Percentiles rank a stretch among this genome's conserved stretches.
Evolutionary conservation across 2,797 vertebrate genomes (phyloP).

Genomic region (Pantherophis alleghaniensis): DNA sequence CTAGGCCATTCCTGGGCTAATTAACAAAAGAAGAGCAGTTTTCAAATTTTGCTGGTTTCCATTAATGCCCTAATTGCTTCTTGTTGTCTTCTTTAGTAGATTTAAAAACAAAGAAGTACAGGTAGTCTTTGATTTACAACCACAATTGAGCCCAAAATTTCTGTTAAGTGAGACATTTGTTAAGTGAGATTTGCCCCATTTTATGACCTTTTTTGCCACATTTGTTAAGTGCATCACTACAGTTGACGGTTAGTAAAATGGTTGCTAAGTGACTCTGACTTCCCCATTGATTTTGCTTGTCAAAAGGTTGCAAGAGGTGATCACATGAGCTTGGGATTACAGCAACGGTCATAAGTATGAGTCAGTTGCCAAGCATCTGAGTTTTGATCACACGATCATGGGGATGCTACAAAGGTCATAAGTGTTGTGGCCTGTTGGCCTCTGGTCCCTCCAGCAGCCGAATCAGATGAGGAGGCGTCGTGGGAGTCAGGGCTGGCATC

Average conservation of each 20-base stretch:
- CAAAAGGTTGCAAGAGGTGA: neutral
- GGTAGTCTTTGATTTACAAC: neutral
- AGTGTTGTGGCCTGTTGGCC: too few relatives aligned
- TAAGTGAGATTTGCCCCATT: neutral
- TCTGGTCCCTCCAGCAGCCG: too few relatives aligned
- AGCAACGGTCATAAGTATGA: too few relatives aligned
- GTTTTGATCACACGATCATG: too few relatives aligned
- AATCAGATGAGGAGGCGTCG: too few relatives aligned
- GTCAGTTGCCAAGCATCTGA: too few relatives aligned
- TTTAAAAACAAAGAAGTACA: neutral
- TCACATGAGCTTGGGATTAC: neutral
- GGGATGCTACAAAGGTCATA: too few relatives aligned
- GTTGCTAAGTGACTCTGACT: neutral
- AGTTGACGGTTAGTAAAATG: neutral
- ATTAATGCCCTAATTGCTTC: neutral
- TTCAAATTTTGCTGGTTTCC: neutral
- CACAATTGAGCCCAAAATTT: neutral
- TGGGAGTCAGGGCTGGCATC: too few relatives aligned
- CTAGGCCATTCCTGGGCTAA: neutral
- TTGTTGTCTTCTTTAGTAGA: neutral
- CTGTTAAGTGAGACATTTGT: too few relatives aligned
- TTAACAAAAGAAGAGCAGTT: neutral
- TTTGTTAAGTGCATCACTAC: neutral
- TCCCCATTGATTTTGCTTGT: neutral
- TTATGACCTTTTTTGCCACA: neutral